Conservation (phyloP, 2,113 vertebrate genomes). For the Thomomys bottae region DNA sequence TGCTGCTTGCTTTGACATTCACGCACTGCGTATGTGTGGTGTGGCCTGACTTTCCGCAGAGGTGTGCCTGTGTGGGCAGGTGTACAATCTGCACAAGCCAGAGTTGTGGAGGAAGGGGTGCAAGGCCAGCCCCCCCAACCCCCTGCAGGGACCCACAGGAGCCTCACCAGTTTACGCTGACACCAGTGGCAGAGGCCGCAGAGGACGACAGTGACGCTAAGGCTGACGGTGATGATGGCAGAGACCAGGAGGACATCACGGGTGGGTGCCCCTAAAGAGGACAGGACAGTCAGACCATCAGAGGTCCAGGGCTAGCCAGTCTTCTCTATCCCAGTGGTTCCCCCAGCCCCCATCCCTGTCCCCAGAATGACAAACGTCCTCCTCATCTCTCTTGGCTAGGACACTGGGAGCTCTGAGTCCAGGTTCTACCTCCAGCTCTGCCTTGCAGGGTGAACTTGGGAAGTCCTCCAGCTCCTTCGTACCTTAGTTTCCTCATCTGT, state of each 20-base stretch:
- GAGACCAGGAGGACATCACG: conserved; percentile 98
- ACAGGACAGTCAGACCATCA: conserved; percentile 66
- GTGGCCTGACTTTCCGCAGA: background rate
- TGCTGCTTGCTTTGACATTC: no score
- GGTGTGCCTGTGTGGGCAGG: background rate
- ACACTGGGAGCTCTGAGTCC: background rate
- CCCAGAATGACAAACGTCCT: background rate
- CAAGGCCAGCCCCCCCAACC: background rate
- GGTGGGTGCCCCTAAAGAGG: conserved; percentile 90
- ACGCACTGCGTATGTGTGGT: background rate
- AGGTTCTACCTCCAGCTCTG: background rate
- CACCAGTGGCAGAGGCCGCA: conserved; percentile 99
- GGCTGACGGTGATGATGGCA: conserved; percentile 97
- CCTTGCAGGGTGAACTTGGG: background rate
- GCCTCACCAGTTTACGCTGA: conserved; percentile 98
- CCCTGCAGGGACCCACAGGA: background rate
- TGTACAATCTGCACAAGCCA: background rate
- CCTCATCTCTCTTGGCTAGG: background rate
- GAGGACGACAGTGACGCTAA: conserved; percentile 96
- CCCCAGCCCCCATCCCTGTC: background rate
- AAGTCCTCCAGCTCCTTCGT: background rate
- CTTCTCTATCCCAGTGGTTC: background rate
- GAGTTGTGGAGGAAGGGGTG: background rate
- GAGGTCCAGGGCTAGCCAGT: background rate
- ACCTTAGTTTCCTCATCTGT: conserved; percentile 29